Conservation (phyloP, 1,140 invertebrate genomes). For the Caerostris darwini region DNA sequence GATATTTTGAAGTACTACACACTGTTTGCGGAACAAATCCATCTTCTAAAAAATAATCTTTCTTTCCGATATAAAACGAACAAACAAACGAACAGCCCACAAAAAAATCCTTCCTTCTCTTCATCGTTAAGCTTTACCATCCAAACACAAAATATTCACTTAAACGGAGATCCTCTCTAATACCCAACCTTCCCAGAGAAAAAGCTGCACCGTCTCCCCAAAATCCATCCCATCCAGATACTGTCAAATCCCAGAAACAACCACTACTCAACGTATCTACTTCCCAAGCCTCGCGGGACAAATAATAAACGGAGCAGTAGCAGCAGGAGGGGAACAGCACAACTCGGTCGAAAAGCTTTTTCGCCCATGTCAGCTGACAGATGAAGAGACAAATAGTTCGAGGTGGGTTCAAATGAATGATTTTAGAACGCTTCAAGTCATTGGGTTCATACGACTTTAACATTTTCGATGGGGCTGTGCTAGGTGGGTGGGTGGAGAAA, state of each 20-base stretch:
- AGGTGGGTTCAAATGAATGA: not conserved
- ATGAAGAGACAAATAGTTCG: conserved; percentile 3
- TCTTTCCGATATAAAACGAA: no score
- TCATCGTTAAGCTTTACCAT: no score
- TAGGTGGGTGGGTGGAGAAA: not conserved
- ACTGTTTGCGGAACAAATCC: no score
- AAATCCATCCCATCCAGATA: not conserved
- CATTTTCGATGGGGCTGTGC: not conserved
- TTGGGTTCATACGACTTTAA: not conserved
- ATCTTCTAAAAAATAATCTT: no score
- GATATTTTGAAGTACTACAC: no score
- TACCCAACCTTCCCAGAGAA: not conserved
- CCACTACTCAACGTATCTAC: not conserved
- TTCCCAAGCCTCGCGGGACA: not conserved
- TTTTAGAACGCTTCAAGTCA: conserved; percentile 4
- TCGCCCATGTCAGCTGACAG: not conserved
- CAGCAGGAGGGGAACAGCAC: not conserved
- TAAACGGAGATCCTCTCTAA: not conserved
- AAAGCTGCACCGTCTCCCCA: not conserved
- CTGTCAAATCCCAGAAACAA: conserved; percentile 14
- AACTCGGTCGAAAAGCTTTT: not conserved
- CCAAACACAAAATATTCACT: no score
- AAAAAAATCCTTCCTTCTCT: no score
- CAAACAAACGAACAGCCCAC: no score
- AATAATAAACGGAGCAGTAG: not conserved